Evolutionary conservation across 1,140 invertebrate genomes (phyloP).

Genomic region (Dendroctonus valens): DNA sequence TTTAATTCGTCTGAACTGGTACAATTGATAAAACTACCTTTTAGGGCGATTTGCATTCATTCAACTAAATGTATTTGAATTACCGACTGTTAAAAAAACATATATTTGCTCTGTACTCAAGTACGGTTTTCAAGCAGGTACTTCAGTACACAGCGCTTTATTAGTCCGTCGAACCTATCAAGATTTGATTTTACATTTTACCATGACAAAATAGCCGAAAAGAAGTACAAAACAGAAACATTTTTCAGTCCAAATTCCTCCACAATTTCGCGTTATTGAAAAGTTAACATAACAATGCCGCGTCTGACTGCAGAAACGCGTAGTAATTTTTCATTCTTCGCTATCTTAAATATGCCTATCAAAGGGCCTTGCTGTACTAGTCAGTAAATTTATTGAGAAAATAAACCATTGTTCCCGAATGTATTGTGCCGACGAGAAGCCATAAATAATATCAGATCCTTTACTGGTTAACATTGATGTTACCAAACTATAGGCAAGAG

Average conservation of each 20-base stretch:
- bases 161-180: no score
- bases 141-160: no score
- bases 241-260: slow-evolving; percentile 8
- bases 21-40: no score
- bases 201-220: no score
- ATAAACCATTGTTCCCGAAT: slow-evolving; percentile 26
- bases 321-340: slow-evolving; percentile 18
- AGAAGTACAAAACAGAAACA: not conserved
- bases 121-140: no score
- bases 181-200: no score
- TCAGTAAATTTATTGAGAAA: slow-evolving; percentile 29
- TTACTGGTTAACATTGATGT: slow-evolving; percentile 13
- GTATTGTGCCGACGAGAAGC: slow-evolving; percentile 28
- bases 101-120: no score
- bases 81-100: no score
- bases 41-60: no score
- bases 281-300: slow-evolving; percentile 19
- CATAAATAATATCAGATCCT: slow-evolving; percentile 24
- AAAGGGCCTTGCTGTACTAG: slow-evolving; percentile 25
- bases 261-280: slow-evolving; percentile 9
- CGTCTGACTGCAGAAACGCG: slow-evolving; percentile 1
- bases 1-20: no score
- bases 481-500: slow-evolving; percentile 15
- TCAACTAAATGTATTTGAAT: no score
- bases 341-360: slow-evolving; percentile 26